A percentile compares a stretch with the other conserved stretches of the same genome.
These are phyloP conservation scores for Poicephalus gulielmi DNA, from an alignment of 2,113 vertebrate genomes.

Conservation along the genomic window DNA sequence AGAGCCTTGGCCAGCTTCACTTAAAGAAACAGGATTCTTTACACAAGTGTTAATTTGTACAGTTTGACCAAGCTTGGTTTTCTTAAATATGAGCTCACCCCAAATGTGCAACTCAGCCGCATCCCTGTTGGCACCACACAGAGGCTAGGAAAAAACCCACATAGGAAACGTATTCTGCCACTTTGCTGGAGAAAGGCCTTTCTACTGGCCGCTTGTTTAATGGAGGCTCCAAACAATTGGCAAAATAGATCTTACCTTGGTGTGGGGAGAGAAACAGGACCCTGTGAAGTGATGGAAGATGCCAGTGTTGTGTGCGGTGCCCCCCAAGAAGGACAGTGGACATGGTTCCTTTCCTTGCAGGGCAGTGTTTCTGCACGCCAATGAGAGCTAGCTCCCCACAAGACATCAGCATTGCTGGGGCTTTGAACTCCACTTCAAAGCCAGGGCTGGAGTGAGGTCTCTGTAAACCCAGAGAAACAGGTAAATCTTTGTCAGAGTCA, in stretches of 20 bases:
- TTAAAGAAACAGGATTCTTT: conserved; percentile 16
- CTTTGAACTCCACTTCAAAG: conserved; percentile 67
- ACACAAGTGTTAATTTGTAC: conserved; percentile 19
- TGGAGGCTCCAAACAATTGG: neutral
- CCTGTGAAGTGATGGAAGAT: neutral
- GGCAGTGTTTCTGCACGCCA: neutral
- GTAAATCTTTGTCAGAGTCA: conserved; percentile 65
- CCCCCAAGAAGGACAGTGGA: neutral
- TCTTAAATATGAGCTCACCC: neutral
- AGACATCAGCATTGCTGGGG: neutral
- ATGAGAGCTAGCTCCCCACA: neutral
- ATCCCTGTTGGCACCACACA: neutral
- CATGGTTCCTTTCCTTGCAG: neutral
- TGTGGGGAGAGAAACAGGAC: neutral
- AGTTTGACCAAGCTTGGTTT: neutral
- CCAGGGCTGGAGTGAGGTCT: neutral
- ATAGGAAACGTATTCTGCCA: neutral
- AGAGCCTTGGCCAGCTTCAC: conserved; percentile 20
- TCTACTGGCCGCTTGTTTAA: neutral
- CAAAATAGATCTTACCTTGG: neutral
- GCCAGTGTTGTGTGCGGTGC: neutral
- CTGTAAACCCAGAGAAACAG: conserved; percentile 34
- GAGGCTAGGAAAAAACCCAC: neutral
- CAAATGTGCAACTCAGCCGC: neutral
- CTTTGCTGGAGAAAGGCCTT: neutral